A percentile compares a stretch with the other conserved stretches of the same genome.
These are phyloP conservation scores for Beris chalybata DNA, from an alignment of 2,888 invertebrate genomes.

Conservation along the genomic window DNA sequence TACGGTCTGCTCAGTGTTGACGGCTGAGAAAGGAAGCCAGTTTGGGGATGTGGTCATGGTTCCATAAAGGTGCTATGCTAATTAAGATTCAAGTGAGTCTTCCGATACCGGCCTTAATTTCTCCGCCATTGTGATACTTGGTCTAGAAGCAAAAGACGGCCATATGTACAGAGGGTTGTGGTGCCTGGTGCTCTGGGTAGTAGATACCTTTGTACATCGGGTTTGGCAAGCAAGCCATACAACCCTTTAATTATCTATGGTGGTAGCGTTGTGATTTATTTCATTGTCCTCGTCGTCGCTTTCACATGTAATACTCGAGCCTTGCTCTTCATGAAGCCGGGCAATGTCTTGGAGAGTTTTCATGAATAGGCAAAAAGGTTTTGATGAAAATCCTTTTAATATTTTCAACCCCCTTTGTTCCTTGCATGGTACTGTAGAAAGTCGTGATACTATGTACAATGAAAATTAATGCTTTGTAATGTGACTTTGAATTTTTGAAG, in stretches of 20 bases:
- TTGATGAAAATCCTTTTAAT: too few species aligned
- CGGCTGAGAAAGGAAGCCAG: background rate
- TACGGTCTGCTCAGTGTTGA: background rate
- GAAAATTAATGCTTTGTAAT: too few species aligned
- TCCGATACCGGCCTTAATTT: background rate
- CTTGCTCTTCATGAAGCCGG: background rate
- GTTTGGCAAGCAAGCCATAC: constrained; percentile 1
- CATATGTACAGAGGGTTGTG: too few species aligned
- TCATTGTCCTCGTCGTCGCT: background rate
- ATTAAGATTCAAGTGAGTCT: constrained; percentile 5
- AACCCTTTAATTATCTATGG: constrained; percentile 16
- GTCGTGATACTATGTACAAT: too few species aligned
- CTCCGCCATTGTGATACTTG: background rate
- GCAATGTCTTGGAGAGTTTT: background rate
- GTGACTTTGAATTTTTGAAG: too few species aligned
- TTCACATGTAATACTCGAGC: background rate
- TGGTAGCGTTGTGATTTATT: constrained; percentile 11
- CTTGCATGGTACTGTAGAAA: too few species aligned
- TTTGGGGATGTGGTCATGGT: background rate
- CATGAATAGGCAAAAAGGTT: background rate
- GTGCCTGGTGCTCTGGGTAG: too few species aligned
- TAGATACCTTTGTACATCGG: background rate
- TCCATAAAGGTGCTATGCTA: constrained; percentile 7
- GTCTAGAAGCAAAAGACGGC: too few species aligned
- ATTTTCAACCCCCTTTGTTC: too few species aligned